Base-by-base conservation (phyloP, 2,888 invertebrate genomes). In the Sminthurides aquaticus region DNA sequence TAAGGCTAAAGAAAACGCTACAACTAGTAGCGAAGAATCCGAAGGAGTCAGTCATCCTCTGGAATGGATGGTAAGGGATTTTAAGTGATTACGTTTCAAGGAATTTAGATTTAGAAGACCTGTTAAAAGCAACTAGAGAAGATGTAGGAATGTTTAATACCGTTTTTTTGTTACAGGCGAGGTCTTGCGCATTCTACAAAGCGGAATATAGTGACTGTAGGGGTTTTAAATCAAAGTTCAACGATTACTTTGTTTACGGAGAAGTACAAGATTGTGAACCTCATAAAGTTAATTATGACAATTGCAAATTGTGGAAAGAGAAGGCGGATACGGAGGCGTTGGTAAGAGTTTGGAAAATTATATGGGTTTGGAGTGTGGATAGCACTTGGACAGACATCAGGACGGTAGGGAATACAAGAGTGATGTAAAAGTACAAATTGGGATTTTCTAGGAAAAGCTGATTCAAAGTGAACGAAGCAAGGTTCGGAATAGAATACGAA, bases 161-260 rank as follows among this genome's bases (percentile, higher is more conserved):
- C 34, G 2, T 2, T 29, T 54, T 27, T 18, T n/a, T n/a, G n/a
- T n/a, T n/a, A n/a, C 48, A 91, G 91, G 86, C 92, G 58, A 82
- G 89, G 73, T 86, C 87, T 3, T 91, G 91, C 78, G 79, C 83
- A n/a, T 75, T 84, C n/a, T 93, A 93, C 76, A 83, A 87, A 75
- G 88, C 87, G 61, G 92, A 93, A 80, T 90, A 89, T 76, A 81
- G 82, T 25, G 91, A 92, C 71, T 93, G 93, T 77, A 86, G 80
- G 60, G 86, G 88, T 73, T 80, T 89, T 24, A 85, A 80, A 78
- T 87, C 83, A 0, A 82, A 91, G 71, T 90, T 93, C 75, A 87
- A 94, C 77, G 94, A 94, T 79, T 88, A 90, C 77, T 95, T 91
- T 77, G 83, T 92, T 65, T 82, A 82, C 79, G 94, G 94, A 0